phyloP scores from a whole-genome alignment of 2,113 vertebrate genomes.

The Urocynchramus pylzowi region DNA sequence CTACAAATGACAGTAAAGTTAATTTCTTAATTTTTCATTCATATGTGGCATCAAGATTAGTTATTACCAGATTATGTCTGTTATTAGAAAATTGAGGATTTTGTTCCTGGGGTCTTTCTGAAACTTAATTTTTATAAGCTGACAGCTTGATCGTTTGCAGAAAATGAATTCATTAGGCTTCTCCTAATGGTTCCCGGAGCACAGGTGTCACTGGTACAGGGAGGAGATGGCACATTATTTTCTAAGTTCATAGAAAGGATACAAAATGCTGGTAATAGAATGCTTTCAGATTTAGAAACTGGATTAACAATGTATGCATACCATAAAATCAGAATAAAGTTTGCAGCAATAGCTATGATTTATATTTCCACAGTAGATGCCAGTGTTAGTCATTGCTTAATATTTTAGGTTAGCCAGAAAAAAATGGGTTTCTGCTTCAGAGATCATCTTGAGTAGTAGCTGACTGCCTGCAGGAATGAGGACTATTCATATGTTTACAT shows the following conservation, averaged over 20 bases:
- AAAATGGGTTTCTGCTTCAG: background rate
- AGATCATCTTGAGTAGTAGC: background rate
- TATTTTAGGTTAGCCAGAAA: background rate
- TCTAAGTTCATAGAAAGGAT: background rate
- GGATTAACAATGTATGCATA: background rate
- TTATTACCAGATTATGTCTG: background rate
- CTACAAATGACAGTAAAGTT: background rate
- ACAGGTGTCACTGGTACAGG: background rate
- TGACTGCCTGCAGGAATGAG: background rate
- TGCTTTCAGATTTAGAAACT: slow-evolving; percentile 9
- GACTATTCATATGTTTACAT: background rate
- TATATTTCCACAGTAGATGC: background rate
- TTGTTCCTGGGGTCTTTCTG: background rate
- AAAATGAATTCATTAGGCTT: background rate
- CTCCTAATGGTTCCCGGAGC: background rate
- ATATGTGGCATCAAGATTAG: background rate
- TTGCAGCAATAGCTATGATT: background rate
- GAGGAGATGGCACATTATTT: background rate
- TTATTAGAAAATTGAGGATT: background rate
- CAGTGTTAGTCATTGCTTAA: background rate
- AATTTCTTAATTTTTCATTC: background rate
- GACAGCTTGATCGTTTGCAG: background rate
- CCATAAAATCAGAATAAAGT: background rate
- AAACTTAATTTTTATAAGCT: background rate
- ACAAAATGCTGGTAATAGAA: background rate